Evolutionary conservation across 1,140 invertebrate species (phyloP), one percentile per base, ranked within the genome.

Genomic region (Drosophila murphyi): DNA sequence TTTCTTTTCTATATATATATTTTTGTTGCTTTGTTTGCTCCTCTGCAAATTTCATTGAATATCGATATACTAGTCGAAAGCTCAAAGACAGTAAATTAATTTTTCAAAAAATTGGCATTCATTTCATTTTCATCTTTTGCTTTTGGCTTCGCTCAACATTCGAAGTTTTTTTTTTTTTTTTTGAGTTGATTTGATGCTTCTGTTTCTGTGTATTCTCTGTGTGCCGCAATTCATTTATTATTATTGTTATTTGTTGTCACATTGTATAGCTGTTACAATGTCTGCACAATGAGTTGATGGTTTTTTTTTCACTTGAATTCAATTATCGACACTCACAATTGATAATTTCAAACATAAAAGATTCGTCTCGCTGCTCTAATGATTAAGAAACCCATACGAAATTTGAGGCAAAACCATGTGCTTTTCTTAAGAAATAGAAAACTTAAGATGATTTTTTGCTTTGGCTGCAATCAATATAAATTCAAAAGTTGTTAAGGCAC

Each of bases 91-190:
- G 72, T 81, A 81, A 81, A 81, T 81, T 81, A 81, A 81, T 79
- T 78, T 81, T 76, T 69, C 74, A 73, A 78, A 80, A 80, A 78
- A 78, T 80, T 80, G 78, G 78, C 78, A 80, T 80, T 78, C 75
- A 74, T 78, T 78, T 79, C 64, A 72, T 68, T 79, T 78, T 68
- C 67, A 78, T 78, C 61, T 60, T 71, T 57, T 61, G 50, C 55
- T 65, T 39, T 20, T 8, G 8, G 20, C 41, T 28, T 8, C 34
- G 37, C 8, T 60, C 29, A 43, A 45, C 20, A 31, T 20, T 20
- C 20, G 20, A 20, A 20, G 20, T 20, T 20, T 20, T 20, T 12
- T 51, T 39, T 39, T 39, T 39, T 39, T 10, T 51, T 59, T 20
- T 41, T 37, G 73, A 62, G 41, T 48, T 64, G 77, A 77, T 68